Evolutionary conservation across 2,113 vertebrate genomes (phyloP).

Genomic region (Phalacrocorax carbo): DNA sequence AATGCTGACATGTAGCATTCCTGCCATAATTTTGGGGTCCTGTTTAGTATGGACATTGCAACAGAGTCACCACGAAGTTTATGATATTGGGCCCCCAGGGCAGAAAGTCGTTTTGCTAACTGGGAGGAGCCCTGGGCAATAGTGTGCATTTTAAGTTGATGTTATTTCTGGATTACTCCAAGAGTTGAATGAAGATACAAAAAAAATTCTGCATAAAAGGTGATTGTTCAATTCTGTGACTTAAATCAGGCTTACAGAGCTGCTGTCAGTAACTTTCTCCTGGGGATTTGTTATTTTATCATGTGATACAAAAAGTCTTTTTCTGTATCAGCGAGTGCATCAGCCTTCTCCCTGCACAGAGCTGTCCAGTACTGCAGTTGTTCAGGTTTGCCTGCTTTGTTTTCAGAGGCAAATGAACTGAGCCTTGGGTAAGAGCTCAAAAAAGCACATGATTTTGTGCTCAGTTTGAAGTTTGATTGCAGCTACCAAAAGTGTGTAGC

Average conservation of each 20-base stretch:
- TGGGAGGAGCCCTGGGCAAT: not conserved
- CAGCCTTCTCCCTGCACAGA: not conserved
- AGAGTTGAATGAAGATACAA: not conserved
- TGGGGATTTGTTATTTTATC: not conserved
- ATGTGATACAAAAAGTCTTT: not conserved
- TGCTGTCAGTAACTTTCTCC: not conserved
- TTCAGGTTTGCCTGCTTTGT: not conserved
- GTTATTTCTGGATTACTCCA: not conserved
- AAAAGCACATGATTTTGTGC: not conserved
- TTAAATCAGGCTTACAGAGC: not conserved
- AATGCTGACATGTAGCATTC: not conserved
- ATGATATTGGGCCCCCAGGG: not conserved
- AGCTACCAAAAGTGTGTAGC: not conserved
- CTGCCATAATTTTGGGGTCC: not conserved
- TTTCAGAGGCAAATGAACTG: not conserved
- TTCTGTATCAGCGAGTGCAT: accelerated
- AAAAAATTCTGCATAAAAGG: not conserved
- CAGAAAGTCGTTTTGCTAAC: not conserved
- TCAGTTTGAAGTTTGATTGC: not conserved
- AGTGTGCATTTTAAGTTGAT: not conserved
- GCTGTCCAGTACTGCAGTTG: not conserved
- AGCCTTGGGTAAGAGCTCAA: not conserved
- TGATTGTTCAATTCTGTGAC: not conserved
- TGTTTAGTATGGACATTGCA: not conserved
- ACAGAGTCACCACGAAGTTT: not conserved